Percentiles rank a stretch among this genome's conserved stretches.
These are phyloP conservation scores for Eulithis testata DNA, from an alignment of 2,888 invertebrate species.

Conservation along the genomic window DNA sequence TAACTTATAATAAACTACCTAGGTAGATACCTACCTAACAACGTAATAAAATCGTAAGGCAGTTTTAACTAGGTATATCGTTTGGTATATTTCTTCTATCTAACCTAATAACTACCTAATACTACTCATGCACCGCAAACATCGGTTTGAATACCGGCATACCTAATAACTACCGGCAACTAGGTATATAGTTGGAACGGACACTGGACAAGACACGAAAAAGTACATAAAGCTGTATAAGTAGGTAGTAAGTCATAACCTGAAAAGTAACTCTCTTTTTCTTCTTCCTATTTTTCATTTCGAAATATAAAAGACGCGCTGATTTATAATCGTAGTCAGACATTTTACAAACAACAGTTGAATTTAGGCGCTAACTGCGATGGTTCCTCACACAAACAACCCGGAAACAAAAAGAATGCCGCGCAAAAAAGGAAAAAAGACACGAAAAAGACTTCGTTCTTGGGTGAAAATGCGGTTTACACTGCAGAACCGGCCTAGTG, in stretches of 20 bases:
- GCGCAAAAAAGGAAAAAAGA: constrained; percentile 40
- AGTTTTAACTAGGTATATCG: too few species aligned
- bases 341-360: constrained; percentile 57
- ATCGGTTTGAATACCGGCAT: too few species aligned
- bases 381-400: constrained; percentile 49
- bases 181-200: too few species aligned
- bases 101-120: too few species aligned
- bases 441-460: constrained; percentile 53
- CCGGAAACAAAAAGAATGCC: constrained; percentile 49
- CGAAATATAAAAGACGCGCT: constrained; percentile 64
- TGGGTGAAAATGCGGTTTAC: constrained; percentile 63
- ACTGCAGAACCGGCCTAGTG: constrained; percentile 58
- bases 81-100: too few species aligned
- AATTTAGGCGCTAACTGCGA: constrained; percentile 42
- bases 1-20: too few species aligned
- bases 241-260: constrained; percentile 54
- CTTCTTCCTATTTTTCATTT: constrained; percentile 68
- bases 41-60: too few species aligned
- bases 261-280: constrained; percentile 77
- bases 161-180: too few species aligned
- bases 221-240: neutral
- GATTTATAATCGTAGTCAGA: constrained; percentile 70
- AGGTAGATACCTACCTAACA: too few species aligned
- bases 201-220: too few species aligned
- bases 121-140: too few species aligned